Evolutionary conservation across 2,888 invertebrate species (phyloP), one percentile per base, ranked within the genome.

Genomic region (Spilarctia lutea): DNA sequence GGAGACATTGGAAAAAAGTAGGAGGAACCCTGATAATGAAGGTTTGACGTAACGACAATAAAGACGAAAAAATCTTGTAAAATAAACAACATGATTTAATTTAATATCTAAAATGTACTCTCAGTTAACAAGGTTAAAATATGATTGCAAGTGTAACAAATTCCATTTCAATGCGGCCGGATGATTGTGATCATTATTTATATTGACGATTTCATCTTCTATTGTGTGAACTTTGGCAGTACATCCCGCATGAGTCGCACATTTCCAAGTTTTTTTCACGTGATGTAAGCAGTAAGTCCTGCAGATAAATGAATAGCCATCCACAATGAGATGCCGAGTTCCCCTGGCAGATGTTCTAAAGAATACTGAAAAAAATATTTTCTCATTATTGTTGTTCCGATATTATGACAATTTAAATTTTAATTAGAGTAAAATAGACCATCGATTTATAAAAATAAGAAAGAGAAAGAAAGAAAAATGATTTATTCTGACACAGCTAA

Each of bases 201-300:
- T 65, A 30, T 74, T 86, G 65, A 93, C 82, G 10, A 93, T 91
- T 72, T 91, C 86, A 63, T 93, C 90, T 52, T 91, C 80, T 33
- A 93, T 75, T 0, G 93, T 93, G 76, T 92, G 93, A 0, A 92
- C 91, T 79, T 93, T 93, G 35, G 93, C 93, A 0, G 91, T 91
- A 75, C 93, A 94, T 74, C 88, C 91, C 4, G 91, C 85, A 45
- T 90, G 89, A 0, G 91, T 89, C 0, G 93, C 92, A 68, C 93
- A 93, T 75, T 93, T 93, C 86, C 85, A 85, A 4, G 87, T 93
- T 78, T 94, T 94, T 83, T 93, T 94, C 56, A 91, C 81, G 72
- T 91, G 88, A 74, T 91, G 80, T 6, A 86, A 76, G 74, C 92
- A 94, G 79, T 94, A 93, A 13, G 88, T 90, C 24, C 94, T 87